Evolutionary conservation across 2,113 vertebrate species (phyloP).

Genomic region (Tricholaema leucomelas): DNA sequence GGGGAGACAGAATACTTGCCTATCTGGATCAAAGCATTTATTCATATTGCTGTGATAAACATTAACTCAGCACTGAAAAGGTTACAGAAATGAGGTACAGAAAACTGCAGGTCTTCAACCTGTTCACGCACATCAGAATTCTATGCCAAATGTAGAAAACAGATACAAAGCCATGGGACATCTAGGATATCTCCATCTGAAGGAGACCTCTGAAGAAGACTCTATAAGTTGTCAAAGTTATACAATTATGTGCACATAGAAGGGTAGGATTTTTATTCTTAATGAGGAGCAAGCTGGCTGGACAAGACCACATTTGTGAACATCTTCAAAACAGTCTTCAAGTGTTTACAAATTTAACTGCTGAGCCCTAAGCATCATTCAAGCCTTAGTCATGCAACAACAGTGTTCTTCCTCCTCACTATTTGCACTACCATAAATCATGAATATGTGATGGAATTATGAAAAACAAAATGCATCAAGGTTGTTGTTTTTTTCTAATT

Average conservation of each 20-base stretch:
- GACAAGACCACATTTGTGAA: neutral
- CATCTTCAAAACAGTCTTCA: neutral
- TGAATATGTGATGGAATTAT: neutral
- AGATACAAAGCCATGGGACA: neutral
- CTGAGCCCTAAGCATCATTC: neutral
- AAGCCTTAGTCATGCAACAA: neutral
- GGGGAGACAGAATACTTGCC: neutral
- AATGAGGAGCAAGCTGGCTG: neutral
- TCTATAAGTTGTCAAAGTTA: neutral
- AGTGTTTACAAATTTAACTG: neutral
- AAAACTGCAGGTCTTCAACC: neutral
- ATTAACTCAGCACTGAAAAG: neutral
- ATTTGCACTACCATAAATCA: neutral
- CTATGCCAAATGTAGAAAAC: neutral
- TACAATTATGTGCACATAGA: neutral
- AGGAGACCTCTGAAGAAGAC: neutral
- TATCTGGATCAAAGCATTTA: neutral
- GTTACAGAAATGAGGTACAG: neutral
- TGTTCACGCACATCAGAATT: neutral
- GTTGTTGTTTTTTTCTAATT: neutral
- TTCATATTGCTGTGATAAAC: neutral
- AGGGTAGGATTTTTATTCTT: neutral
- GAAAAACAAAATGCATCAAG: neutral
- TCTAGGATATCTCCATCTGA: neutral
- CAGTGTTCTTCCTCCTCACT: neutral